phyloP scores from a whole-genome alignment of 2,797 vertebrate genomes.

The Scomberomorus guttatus region DNA sequence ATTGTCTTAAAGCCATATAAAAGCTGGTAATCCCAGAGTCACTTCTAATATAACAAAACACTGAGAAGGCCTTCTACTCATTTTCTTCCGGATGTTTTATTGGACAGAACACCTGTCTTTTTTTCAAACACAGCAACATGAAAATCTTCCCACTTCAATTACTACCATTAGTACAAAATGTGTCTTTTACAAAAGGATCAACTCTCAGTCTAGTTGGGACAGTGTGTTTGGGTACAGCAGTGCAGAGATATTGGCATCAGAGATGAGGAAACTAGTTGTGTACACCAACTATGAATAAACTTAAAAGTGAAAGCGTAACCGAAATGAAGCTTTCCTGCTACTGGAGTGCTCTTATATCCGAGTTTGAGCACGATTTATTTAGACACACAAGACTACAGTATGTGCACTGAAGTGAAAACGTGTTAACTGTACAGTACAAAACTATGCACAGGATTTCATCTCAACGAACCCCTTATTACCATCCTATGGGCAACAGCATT shows the following conservation, averaged over 20 bases:
- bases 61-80: background rate
- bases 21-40: background rate
- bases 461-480: slow-evolving; percentile 31
- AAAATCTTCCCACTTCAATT: slow-evolving; percentile 66
- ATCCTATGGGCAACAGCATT: slow-evolving; percentile 13
- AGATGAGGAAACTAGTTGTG: slow-evolving; percentile 48
- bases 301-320: slow-evolving; percentile 41
- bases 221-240: slow-evolving; percentile 64
- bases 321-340: slow-evolving; percentile 54
- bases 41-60: background rate
- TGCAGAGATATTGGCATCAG: slow-evolving; percentile 59
- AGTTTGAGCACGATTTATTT: slow-evolving; percentile 44
- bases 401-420: slow-evolving; percentile 58
- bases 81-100: slow-evolving; percentile 75
- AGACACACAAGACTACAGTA: slow-evolving; percentile 58
- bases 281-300: slow-evolving; percentile 52
- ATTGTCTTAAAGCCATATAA: background rate
- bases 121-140: slow-evolving; percentile 72
- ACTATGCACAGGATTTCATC: slow-evolving; percentile 44
- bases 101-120: slow-evolving; percentile 64
- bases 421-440: slow-evolving; percentile 72
- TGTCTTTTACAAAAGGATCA: slow-evolving; percentile 79
- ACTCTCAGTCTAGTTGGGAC: slow-evolving; percentile 56
- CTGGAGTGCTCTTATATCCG: slow-evolving; percentile 46
- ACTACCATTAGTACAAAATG: slow-evolving; percentile 85